These are phyloP conservation scores for Dascyllus trimaculatus DNA, from an alignment of 2,113 vertebrate genomes.

Conservation along the genomic window DNA sequence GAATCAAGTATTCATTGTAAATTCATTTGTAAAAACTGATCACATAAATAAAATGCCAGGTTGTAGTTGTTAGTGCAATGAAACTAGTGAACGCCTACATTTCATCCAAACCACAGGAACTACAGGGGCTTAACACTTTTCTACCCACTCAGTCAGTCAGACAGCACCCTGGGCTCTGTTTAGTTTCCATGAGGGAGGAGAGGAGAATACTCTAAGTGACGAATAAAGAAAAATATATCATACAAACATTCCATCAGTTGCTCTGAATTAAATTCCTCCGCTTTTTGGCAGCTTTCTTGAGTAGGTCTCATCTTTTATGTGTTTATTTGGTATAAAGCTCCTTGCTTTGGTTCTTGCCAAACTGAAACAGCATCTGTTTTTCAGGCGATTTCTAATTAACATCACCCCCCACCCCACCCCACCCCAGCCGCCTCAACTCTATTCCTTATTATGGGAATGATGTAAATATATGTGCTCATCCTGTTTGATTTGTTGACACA, in stretches of 20 bases:
- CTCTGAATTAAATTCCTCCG: slow-evolving; percentile 81
- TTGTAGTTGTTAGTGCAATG: slow-evolving; percentile 10
- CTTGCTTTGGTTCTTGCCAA: slow-evolving; percentile 80
- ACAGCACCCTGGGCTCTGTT: slow-evolving; percentile 58
- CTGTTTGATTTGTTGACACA: slow-evolving; percentile 82
- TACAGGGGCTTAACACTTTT: slow-evolving; percentile 52
- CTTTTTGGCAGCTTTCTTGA: slow-evolving; percentile 78
- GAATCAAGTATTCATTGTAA: background rate
- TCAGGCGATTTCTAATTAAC: slow-evolving; percentile 83
- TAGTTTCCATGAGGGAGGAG: slow-evolving; percentile 25
- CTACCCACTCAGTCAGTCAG: slow-evolving; percentile 56
- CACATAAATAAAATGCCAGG: background rate
- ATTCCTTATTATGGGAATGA: slow-evolving; percentile 70
- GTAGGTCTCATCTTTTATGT: slow-evolving; percentile 76
- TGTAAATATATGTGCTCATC: slow-evolving; percentile 85
- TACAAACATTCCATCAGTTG: slow-evolving; percentile 82
- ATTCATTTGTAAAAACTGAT: slow-evolving; percentile 16
- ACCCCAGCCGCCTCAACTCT: background rate
- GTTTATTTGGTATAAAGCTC: slow-evolving; percentile 76
- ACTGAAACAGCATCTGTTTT: slow-evolving; percentile 83
- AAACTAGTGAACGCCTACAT: slow-evolving; percentile 45
- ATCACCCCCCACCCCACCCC: slow-evolving; percentile 15
- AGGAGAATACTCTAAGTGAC: slow-evolving; percentile 54
- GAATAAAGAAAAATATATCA: slow-evolving; percentile 69
- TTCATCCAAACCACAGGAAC: slow-evolving; percentile 36